phyloP scores from a whole-genome alignment of 1,140 invertebrate species.

The Zaprionus vittiger region DNA sequence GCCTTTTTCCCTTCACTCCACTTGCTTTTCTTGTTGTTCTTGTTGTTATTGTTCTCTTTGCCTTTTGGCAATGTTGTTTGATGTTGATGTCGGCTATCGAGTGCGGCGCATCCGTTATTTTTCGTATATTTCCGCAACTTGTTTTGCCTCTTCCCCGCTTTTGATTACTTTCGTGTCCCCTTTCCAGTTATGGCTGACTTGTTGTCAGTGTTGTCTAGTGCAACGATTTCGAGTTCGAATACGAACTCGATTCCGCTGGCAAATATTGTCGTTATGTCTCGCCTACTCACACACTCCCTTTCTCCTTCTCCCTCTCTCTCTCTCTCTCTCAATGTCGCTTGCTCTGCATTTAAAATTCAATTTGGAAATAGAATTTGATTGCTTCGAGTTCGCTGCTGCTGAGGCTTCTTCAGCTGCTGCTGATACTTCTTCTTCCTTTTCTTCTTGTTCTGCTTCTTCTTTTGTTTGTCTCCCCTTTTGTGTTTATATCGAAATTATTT shows the following conservation, averaged over 20 bases:
- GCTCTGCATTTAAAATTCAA: constrained; percentile 50
- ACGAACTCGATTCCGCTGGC: constrained; percentile 27
- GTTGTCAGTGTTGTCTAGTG: constrained; percentile 10
- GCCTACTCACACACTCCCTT: not conserved
- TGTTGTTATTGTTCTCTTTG: not conserved
- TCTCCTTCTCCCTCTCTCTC: not conserved
- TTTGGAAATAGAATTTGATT: constrained; percentile 50
- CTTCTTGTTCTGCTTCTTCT: too few species aligned
- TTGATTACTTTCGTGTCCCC: constrained; percentile 46
- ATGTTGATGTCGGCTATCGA: constrained; percentile 28
- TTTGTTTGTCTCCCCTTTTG: not conserved
- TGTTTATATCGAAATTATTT: constrained; percentile 18
- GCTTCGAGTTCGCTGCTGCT: constrained; percentile 7
- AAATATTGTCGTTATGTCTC: constrained; percentile 50
- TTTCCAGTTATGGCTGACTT: constrained; percentile 9
- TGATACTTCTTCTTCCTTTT: too few species aligned
- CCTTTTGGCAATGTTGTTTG: constrained; percentile 30
- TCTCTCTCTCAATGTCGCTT: not conserved
- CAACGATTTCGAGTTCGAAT: constrained; percentile 27
- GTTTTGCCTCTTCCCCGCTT: constrained; percentile 25
- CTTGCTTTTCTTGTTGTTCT: not conserved
- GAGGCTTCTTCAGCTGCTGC: too few species aligned
- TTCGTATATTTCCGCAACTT: constrained; percentile 44
- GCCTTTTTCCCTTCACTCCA: not conserved
- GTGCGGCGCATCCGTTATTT: constrained; percentile 33